phyloP scores from a whole-genome alignment of 2,113 vertebrate genomes.

The Anolis carolinensis region DNA sequence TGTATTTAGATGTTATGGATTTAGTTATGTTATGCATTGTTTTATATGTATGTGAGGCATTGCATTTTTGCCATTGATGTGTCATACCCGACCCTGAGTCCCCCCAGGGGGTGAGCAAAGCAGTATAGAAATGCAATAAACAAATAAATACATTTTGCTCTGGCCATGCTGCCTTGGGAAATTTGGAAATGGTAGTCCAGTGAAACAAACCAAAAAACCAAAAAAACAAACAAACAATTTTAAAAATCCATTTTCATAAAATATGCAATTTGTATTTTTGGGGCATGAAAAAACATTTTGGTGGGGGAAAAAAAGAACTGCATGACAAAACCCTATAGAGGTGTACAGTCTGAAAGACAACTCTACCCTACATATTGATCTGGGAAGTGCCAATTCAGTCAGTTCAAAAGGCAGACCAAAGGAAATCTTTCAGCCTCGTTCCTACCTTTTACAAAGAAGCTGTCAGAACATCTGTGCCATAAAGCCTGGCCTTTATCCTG shows the following conservation, averaged over 20 bases:
- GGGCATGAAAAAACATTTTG: neutral
- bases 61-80: no score
- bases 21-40: no score
- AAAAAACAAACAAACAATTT: no score
- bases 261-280: neutral
- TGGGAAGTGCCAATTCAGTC: neutral
- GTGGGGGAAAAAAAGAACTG: neutral
- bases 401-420: neutral
- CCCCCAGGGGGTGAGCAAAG: no score
- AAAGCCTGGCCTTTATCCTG: neutral
- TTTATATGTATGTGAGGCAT: no score
- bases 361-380: neutral
- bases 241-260: neutral
- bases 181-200: no score
- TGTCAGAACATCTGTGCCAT: neutral
- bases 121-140: no score
- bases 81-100: no score
- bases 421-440: neutral
- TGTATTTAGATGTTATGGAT: no score
- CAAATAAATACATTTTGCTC: no score
- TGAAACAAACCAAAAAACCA: no score
- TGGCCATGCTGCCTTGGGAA: no score
- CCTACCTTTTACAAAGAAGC: neutral
- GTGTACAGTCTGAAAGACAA: neutral
- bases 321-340: neutral